Conservation (phyloP, 1,140 invertebrate species). For the Cepaea nemoralis region DNA sequence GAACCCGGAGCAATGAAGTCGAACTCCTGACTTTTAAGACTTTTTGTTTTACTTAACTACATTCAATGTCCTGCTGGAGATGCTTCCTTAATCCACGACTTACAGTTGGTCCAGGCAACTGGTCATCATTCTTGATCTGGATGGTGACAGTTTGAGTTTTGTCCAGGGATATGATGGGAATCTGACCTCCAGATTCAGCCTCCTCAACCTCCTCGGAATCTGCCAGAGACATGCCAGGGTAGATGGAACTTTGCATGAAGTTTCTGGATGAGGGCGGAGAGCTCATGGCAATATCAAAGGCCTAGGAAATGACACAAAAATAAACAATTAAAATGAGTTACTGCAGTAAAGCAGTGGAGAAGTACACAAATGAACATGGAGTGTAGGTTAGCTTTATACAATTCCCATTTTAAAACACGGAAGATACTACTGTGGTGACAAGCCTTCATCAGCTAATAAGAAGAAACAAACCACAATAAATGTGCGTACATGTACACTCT, state of each 20-base stretch:
- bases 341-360: too few relatives aligned
- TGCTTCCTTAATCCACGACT: background rate
- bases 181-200: slow-evolving; percentile 19
- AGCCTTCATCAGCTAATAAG: too few relatives aligned
- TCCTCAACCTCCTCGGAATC: background rate
- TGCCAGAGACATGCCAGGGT: slow-evolving; percentile 19
- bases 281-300: slow-evolving; percentile 44
- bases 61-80: too few relatives aligned
- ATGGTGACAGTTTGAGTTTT: slow-evolving; percentile 33
- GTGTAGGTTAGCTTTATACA: too few relatives aligned
- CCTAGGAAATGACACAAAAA: slow-evolving; percentile 6
- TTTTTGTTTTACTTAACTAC: too few relatives aligned
- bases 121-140: slow-evolving; percentile 36
- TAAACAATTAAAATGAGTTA: background rate
- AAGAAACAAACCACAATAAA: too few relatives aligned
- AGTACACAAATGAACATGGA: too few relatives aligned
- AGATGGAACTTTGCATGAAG: slow-evolving; percentile 40
- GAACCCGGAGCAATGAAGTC: too few relatives aligned
- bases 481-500: too few relatives aligned
- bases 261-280: slow-evolving; percentile 29
- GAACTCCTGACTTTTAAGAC: too few relatives aligned
- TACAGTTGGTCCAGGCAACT: slow-evolving; percentile 31
- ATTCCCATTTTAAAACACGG: too few relatives aligned
- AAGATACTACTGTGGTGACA: too few relatives aligned
- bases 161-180: slow-evolving; percentile 32